Conservation (phyloP, 2,797 vertebrate species). For the Epinephelus coioides region DNA sequence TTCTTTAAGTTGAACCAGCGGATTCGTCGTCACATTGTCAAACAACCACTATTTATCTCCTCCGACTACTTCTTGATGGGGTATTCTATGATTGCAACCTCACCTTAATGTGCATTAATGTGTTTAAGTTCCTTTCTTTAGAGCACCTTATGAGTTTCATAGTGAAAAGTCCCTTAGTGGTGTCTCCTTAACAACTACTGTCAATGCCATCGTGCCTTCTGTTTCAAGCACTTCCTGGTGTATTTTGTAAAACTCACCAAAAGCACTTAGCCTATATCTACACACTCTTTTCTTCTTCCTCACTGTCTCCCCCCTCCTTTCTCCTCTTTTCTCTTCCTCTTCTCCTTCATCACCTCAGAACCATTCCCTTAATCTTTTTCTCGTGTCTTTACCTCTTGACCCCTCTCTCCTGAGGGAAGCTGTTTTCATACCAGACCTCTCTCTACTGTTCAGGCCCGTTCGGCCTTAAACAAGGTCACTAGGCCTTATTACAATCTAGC, state of each 20-base stretch:
- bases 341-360: conserved; percentile 34
- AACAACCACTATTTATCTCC: conserved; percentile 52
- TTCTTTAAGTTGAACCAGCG: too few species aligned
- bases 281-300: conserved; percentile 44
- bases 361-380: conserved; percentile 45
- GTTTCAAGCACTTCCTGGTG: conserved; percentile 90
- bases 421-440: conserved; percentile 29
- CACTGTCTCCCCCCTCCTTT: conserved; percentile 17
- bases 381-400: conserved; percentile 44
- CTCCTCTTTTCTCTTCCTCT: conserved; percentile 1
- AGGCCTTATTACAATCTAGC: conserved; percentile 64
- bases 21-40: conserved; percentile 14
- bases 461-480: conserved; percentile 68
- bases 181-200: conserved; percentile 86
- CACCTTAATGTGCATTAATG: conserved; percentile 81
- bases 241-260: conserved; percentile 89
- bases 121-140: conserved; percentile 76
- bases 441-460: conserved; percentile 44
- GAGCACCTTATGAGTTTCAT: conserved; percentile 83
- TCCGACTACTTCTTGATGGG: conserved; percentile 67
- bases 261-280: conserved; percentile 86
- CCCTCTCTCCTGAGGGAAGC: conserved; percentile 24
- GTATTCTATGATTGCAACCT: conserved; percentile 74
- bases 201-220: conserved; percentile 90
- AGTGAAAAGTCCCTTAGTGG: conserved; percentile 84